Evolutionary conservation across 2,888 invertebrate species (phyloP).

Genomic region (Tetragnatha montana): DNA sequence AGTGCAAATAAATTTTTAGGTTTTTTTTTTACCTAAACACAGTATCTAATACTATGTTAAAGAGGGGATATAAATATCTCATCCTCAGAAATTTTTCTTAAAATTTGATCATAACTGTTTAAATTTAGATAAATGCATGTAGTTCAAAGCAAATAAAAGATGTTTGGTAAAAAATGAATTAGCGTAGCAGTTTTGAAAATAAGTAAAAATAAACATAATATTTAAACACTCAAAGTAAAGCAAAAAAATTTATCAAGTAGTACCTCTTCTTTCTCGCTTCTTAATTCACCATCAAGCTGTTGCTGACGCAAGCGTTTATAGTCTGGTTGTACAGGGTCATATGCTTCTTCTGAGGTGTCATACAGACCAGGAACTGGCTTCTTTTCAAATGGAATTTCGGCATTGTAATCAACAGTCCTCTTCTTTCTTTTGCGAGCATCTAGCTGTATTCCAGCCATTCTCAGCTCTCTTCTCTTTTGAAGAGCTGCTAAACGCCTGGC

Average conservation of each 20-base stretch:
- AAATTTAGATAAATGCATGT: no score
- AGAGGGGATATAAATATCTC: no score
- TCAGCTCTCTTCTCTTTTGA: slow-evolving; percentile 96
- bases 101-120: no score
- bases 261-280: slow-evolving; percentile 93
- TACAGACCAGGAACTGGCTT: slow-evolving; percentile 92
- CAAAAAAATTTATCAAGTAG: neutral
- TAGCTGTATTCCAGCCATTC: slow-evolving; percentile 93
- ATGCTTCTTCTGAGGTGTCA: slow-evolving; percentile 91
- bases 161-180: no score
- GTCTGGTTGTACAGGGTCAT: slow-evolving; percentile 92
- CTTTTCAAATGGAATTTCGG: slow-evolving; percentile 98
- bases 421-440: slow-evolving; percentile 78
- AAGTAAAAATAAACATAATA: no score
- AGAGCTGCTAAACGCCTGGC: slow-evolving; percentile 95
- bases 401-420: slow-evolving; percentile 96
- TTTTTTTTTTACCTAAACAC: no score
- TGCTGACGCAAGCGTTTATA: slow-evolving; percentile 93
- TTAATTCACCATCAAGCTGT: slow-evolving; percentile 92
- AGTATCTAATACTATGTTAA: no score
- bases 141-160: no score
- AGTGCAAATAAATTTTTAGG: no score
- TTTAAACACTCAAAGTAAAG: no score
- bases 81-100: no score
- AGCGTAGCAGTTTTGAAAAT: no score